Conservation (phyloP, 2,888 invertebrate genomes). For the Eucera pruinosa region DNA sequence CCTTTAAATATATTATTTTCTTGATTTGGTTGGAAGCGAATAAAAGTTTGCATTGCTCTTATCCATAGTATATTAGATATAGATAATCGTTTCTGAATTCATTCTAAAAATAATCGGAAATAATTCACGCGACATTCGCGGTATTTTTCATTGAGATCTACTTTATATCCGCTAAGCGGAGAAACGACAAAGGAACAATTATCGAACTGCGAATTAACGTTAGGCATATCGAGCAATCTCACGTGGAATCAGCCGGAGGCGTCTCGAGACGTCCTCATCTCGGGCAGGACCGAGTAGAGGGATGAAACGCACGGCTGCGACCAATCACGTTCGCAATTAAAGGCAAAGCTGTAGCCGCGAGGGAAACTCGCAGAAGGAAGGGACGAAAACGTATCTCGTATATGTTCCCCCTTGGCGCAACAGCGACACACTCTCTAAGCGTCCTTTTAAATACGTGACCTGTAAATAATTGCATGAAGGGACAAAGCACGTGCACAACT, state of each 20-base stretch:
- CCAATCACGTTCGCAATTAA: constrained; percentile 78
- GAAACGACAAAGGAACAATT: constrained; percentile 58
- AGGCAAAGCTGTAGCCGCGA: constrained; percentile 70
- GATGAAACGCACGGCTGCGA: constrained; percentile 69
- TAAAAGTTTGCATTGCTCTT: too few species aligned
- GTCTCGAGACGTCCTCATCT: constrained; percentile 66
- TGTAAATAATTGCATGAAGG: constrained; percentile 78
- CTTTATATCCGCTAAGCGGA: constrained; percentile 2
- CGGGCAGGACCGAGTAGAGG: constrained; percentile 58
- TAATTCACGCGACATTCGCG: neutral
- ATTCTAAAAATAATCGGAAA: neutral
- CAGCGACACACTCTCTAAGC: constrained; percentile 58
- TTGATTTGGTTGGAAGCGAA: neutral
- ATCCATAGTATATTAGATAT: too few species aligned
- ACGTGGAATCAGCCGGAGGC: constrained; percentile 57
- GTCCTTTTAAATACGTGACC: constrained; percentile 79
- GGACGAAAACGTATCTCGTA: constrained; percentile 66
- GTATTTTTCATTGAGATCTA: constrained; percentile 17
- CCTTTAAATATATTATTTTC: neutral
- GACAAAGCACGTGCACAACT: constrained; percentile 73
- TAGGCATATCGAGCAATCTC: constrained; percentile 65
- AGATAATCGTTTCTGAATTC: neutral
- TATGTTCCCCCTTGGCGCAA: constrained; percentile 59
- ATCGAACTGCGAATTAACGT: constrained; percentile 60
- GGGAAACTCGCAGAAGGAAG: constrained; percentile 64